A percentile compares a stretch with the other conserved stretches of the same genome.
Evolutionary conservation across 2,797 vertebrate genomes (phyloP).

Genomic region (Pampus argenteus): DNA sequence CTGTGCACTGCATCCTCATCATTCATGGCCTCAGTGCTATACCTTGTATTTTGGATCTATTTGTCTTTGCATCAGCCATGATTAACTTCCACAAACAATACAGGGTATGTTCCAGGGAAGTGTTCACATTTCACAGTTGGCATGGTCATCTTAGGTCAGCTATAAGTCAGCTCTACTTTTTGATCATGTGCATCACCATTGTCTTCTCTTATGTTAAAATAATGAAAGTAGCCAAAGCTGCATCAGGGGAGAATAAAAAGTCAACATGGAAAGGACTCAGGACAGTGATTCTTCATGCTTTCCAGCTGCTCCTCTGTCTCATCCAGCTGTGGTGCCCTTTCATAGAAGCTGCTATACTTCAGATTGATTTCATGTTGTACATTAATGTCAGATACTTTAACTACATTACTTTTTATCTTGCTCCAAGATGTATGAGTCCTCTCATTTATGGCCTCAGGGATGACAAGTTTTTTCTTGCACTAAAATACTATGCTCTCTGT

Average conservation of each 20-base stretch:
- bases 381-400: slow-evolving; percentile 58
- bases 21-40: slow-evolving; percentile 60
- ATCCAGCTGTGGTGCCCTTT: slow-evolving; percentile 64
- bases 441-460: slow-evolving; percentile 80
- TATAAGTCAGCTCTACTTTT: slow-evolving; percentile 57
- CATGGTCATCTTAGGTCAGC: slow-evolving; percentile 47
- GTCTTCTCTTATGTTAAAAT: slow-evolving; percentile 65
- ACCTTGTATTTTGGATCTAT: slow-evolving; percentile 24
- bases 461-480: slow-evolving; percentile 50
- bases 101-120: slow-evolving; percentile 19
- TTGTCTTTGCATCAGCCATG: slow-evolving; percentile 4
- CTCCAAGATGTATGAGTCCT: slow-evolving; percentile 72
- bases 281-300: slow-evolving; percentile 67
- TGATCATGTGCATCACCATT: slow-evolving; percentile 56
- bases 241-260: slow-evolving; percentile 61
- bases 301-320: slow-evolving; percentile 71
- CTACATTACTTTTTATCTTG: slow-evolving; percentile 68
- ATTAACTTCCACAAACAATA: not conserved
- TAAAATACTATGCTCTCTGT: slow-evolving; percentile 50
- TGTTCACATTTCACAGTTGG: slow-evolving; percentile 43
- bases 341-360: slow-evolving; percentile 44
- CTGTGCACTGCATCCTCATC: slow-evolving; percentile 45
- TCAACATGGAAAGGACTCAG: slow-evolving; percentile 57
- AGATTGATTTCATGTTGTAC: slow-evolving; percentile 23
- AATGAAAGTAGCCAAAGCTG: slow-evolving; percentile 56